phyloP scores from a whole-genome alignment of 2,888 invertebrate genomes.

The Meandrusa payeni region DNA sequence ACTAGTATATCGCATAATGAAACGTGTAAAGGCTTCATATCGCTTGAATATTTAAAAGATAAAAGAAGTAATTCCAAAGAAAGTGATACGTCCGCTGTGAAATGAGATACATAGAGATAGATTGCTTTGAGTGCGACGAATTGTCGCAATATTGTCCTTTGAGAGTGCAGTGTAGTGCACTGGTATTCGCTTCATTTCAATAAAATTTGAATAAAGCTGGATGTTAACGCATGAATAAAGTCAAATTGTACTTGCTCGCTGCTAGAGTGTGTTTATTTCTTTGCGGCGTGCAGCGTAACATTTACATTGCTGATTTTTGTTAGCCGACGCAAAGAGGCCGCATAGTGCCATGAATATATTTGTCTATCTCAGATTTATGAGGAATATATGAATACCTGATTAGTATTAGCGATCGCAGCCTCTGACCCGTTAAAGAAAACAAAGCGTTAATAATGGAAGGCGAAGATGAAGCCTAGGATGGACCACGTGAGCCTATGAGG shows the following conservation, averaged over 20 bases:
- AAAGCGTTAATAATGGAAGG: no score
- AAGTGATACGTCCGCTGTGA: conserved; percentile 37
- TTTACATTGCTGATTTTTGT: conserved; percentile 24
- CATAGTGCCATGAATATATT: conserved; percentile 15
- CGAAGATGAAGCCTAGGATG: no score
- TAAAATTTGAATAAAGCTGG: conserved; percentile 22
- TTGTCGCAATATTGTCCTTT: conserved; percentile 61
- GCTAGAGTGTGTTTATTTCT: conserved; percentile 19
- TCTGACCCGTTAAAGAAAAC: no score
- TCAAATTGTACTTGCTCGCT: conserved; percentile 17
- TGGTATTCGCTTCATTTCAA: conserved; percentile 22
- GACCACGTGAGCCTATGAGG: no score
- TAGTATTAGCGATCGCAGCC: no score
- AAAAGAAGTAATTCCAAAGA: conserved; percentile 41
- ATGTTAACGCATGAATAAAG: conserved; percentile 21
- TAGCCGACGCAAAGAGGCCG: background rate
- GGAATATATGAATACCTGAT: no score
- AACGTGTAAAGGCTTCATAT: background rate
- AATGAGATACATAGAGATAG: no score
- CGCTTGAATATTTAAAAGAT: conserved; percentile 11
- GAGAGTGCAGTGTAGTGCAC: conserved; percentile 30
- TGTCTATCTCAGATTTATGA: background rate
- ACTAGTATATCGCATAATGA: no score
- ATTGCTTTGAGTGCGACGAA: conserved; percentile 53
- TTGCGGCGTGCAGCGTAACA: conserved; percentile 13